Conservation (phyloP, 2,888 invertebrate species). For the Lymantria monacha region DNA sequence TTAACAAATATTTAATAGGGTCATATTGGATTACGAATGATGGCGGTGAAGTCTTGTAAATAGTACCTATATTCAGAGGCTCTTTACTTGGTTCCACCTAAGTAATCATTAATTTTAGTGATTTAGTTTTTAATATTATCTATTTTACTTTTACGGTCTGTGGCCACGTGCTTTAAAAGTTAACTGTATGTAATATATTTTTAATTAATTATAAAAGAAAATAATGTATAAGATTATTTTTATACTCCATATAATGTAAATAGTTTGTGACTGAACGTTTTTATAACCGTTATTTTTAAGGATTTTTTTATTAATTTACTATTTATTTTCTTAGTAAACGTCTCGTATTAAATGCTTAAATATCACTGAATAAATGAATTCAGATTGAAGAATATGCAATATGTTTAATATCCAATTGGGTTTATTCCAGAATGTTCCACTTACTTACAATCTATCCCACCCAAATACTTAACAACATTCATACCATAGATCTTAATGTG, state of each 20-base stretch:
- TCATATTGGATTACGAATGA: slow-evolving; percentile 38
- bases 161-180: slow-evolving; percentile 48
- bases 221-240: slow-evolving; percentile 38
- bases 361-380: neutral
- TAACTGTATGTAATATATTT: slow-evolving; percentile 45
- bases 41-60: slow-evolving; percentile 77
- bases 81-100: slow-evolving; percentile 76
- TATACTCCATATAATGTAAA: slow-evolving; percentile 38
- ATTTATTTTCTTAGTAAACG: slow-evolving; percentile 32
- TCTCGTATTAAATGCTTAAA: neutral
- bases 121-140: slow-evolving; percentile 16
- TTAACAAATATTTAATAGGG: slow-evolving; percentile 31
- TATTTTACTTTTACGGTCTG: slow-evolving; percentile 40
- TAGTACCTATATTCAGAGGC: slow-evolving; percentile 40
- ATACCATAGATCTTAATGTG: slow-evolving; percentile 13
- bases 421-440: neutral
- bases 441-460: slow-evolving; percentile 22
- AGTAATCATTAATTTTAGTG: slow-evolving; percentile 29
- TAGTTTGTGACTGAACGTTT: slow-evolving; percentile 56
- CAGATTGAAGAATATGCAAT: neutral
- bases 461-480: slow-evolving; percentile 12
- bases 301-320: slow-evolving; percentile 28
- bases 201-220: slow-evolving; percentile 20
- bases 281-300: slow-evolving; percentile 44
- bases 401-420: neutral